A percentile compares a stretch with the other conserved stretches of the same genome.
Conservation (phyloP, 92 coral and sea anemone species). For the Heliopora coerulea region DNA sequence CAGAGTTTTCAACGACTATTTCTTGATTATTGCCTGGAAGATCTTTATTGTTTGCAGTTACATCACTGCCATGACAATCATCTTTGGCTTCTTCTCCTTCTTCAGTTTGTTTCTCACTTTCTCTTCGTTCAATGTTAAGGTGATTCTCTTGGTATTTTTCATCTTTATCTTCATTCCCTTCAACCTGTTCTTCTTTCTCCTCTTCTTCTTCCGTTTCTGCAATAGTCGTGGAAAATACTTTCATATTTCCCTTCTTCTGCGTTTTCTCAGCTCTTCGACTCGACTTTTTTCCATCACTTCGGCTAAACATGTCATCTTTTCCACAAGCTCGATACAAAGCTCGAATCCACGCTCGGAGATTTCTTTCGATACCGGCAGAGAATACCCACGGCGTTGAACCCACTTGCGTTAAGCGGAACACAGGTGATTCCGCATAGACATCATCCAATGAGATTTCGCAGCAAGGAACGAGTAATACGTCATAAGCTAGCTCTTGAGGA, state of each 20-base stretch:
- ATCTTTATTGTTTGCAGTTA: background rate
- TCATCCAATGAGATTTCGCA: conserved; percentile 98
- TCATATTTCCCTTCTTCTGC: conserved; percentile 56
- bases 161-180: background rate
- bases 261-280: conserved; percentile 40
- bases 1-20: background rate
- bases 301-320: conserved; percentile 61
- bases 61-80: background rate
- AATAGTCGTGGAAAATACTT: conserved; percentile 49
- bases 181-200: conserved; percentile 43
- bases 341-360: conserved; percentile 92
- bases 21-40: background rate
- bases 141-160: too few relatives aligned
- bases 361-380: conserved; percentile 77
- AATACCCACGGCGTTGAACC: conserved; percentile 96
- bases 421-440: conserved; percentile 88
- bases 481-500: conserved; percentile 92
- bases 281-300: conserved; percentile 39
- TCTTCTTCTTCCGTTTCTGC: conserved; percentile 72
- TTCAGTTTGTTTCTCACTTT: conserved; percentile 23
- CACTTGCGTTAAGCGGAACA: conserved; percentile 87
- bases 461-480: conserved; percentile 89
- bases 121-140: background rate
- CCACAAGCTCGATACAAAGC: conserved; percentile 89
- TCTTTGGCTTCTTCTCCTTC: conserved; percentile 40